Evolutionary conservation across 2,888 invertebrate genomes (phyloP), one percentile per base, ranked within the genome.

Genomic region (Bugula neritina): DNA sequence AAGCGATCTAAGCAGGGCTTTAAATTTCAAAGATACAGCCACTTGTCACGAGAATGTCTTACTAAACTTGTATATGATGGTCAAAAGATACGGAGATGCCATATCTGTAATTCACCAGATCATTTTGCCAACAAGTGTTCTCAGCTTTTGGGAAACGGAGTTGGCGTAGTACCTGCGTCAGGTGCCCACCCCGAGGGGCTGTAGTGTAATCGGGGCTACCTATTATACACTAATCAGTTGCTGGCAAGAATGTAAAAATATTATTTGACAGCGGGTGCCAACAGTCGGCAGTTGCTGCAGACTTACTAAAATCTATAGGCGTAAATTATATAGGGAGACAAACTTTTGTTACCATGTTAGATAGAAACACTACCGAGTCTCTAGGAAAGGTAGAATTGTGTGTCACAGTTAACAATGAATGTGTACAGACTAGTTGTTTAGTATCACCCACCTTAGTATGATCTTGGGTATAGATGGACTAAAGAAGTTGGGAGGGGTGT

Each of bases 391-490:
- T 63, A 25, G 31, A 34, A 2, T 27, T 63, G 27, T 13, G n/a
- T 63, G 34, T 63, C 17, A 63, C 31, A 13, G 63, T 63, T 34
- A 31, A 31, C 5, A n/a, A 31, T 10, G 29, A 31, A 13, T 13
- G 5, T 29, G 63, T 63, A 31, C 5, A 34, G 2, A 27, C 31
- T 1, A 13, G 63, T 31, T 63, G 63, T 27, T 63, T 63, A n/a
- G 34, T 63, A 63, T 63, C 63, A 29, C 3, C 2, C 2, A 31
- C 27, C 2, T 63, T 63, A 31, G 63, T 63, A 31, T 63, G 34
- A 31, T 63, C 31, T 31, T 63, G 31, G 63, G 63, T 31, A 31
- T 63, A n/a, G 63, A 63, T 63, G 63, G 29, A 27, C 27, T 63
- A 25, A 29, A 3, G 2, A 31, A 31, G 29, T n/a, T 63, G 17